Conservation (phyloP, 2,113 vertebrate species). For the Tragelaphus strepsiceros region DNA sequence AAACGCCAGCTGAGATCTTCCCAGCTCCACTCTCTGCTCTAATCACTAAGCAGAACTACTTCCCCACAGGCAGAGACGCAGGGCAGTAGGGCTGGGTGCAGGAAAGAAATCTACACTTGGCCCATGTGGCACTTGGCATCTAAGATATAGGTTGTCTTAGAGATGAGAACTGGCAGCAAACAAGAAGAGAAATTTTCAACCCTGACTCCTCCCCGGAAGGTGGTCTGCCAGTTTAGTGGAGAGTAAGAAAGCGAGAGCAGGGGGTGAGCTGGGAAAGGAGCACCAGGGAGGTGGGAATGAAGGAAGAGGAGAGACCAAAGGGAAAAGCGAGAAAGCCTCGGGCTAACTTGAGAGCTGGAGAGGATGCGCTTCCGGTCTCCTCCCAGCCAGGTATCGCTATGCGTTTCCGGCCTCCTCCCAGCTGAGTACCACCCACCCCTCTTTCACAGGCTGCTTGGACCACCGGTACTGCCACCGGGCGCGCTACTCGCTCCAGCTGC, state of each 20-base stretch:
- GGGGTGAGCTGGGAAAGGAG: not conserved
- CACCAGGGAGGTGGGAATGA: not conserved
- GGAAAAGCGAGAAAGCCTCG: not conserved
- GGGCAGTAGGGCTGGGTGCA: no score
- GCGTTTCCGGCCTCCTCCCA: rapidly evolving
- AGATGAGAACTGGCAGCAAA: not conserved
- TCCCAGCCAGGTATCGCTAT: no score
- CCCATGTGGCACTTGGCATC: not conserved
- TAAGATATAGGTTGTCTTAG: not conserved
- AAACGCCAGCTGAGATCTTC: rapidly evolving
- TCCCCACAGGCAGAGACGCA: rapidly evolving
- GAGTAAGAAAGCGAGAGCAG: not conserved
- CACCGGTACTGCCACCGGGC: constrained; percentile 71
- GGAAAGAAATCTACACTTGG: not conserved
- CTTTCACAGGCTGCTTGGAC: constrained; percentile 77
- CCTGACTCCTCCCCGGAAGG: not conserved
- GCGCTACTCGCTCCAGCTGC: constrained; percentile 77
- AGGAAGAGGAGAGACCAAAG: not conserved
- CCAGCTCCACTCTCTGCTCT: not conserved
- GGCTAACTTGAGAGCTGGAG: not conserved
- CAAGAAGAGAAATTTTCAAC: not conserved
- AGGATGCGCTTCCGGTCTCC: rapidly evolving
- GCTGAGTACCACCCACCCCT: not conserved
- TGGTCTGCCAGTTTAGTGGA: not conserved
- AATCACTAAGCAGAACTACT: not conserved